Percentiles rank a stretch among this genome's conserved stretches.
phyloP scores from a whole-genome alignment of 23 tunicate genomes.

The Styela plicata region DNA sequence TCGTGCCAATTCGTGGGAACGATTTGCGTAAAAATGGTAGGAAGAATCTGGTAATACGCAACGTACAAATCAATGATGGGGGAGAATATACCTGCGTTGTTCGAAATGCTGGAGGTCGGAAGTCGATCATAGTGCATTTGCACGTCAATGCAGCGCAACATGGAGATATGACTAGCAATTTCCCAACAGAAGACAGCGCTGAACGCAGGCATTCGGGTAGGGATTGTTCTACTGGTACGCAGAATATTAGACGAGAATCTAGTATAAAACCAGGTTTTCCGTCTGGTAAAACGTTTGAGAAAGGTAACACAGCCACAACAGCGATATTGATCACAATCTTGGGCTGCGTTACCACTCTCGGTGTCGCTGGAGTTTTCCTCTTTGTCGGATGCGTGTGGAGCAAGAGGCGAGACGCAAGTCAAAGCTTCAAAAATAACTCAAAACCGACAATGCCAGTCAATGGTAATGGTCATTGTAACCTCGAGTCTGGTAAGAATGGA shows the following conservation, averaged over 20 bases:
- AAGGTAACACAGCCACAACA: neutral
- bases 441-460: neutral
- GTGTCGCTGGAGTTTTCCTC: neutral
- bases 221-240: neutral
- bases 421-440: neutral
- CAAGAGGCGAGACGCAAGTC: neutral
- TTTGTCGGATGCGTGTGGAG: constrained; percentile 13
- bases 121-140: neutral
- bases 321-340: constrained; percentile 1
- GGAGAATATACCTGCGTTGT: constrained; percentile 20
- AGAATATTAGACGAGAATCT: neutral
- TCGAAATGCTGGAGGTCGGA: constrained; percentile 24
- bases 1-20: neutral
- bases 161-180: neutral
- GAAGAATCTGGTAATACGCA: neutral
- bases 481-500: neutral
- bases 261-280: neutral
- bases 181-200: neutral
- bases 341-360: constrained; percentile 12
- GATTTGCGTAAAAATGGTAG: neutral
- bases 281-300: neutral
- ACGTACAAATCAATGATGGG: constrained; percentile 1
- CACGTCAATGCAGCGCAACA: neutral
- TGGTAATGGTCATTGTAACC: neutral
- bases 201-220: neutral